Conservation (phyloP, 2,888 invertebrate species). For the Drosophila subsilvestris region DNA sequence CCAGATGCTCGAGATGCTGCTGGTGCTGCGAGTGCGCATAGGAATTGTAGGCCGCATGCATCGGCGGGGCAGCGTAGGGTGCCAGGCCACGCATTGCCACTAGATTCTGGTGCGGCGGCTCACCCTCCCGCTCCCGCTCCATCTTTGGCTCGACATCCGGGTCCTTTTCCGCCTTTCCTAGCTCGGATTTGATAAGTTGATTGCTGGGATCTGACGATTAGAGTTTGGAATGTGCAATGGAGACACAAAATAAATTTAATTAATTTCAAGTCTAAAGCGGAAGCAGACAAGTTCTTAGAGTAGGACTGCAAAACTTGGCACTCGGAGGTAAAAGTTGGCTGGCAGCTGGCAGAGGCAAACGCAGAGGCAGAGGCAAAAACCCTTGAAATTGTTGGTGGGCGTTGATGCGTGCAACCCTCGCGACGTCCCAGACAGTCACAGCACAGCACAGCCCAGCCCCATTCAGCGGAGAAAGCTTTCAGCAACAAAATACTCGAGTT, state of each 20-base stretch:
- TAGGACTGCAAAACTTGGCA: conserved; percentile 64
- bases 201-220: conserved; percentile 71
- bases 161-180: conserved; percentile 87
- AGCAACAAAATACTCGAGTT: conserved; percentile 78
- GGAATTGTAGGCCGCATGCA: conserved; percentile 66
- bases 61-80: conserved; percentile 59
- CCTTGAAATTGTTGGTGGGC: conserved; percentile 81
- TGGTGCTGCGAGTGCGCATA: conserved; percentile 85
- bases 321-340: conserved; percentile 40
- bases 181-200: conserved; percentile 86
- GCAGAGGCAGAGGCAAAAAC: conserved; percentile 62
- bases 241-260: conserved; percentile 62
- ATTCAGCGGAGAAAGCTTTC: conserved; percentile 70
- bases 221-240: conserved; percentile 36
- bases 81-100: conserved; percentile 67
- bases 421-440: background rate
- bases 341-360: conserved; percentile 54
- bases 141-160: conserved; percentile 90
- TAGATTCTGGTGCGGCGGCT: conserved; percentile 83
- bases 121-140: conserved; percentile 87
- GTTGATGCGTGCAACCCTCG: conserved; percentile 83
- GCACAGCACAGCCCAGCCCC: conserved; percentile 5
- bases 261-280: conserved; percentile 68
- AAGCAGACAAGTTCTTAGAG: conserved; percentile 72
- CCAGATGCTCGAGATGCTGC: conserved; percentile 83